Percentiles rank a stretch among this genome's conserved stretches.
These are phyloP conservation scores for Amazona ochrocephala DNA, from an alignment of 2,797 vertebrate genomes.

Conservation along the genomic window DNA sequence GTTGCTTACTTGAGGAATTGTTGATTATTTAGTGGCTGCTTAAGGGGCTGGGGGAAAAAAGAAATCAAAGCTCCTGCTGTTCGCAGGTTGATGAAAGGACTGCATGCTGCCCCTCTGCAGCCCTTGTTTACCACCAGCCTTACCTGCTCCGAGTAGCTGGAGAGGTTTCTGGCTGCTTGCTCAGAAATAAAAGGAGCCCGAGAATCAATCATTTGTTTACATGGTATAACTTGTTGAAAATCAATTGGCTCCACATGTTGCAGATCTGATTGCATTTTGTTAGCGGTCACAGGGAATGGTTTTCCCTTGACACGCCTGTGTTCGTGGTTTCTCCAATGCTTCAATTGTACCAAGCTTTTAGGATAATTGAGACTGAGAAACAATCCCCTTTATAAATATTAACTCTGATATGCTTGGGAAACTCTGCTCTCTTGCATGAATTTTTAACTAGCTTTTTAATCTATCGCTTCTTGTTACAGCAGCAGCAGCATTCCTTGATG, in stretches of 20 bases:
- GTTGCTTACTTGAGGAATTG: neutral
- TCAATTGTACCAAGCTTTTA: constrained; percentile 57
- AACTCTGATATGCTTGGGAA: constrained; percentile 79
- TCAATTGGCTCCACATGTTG: constrained; percentile 23
- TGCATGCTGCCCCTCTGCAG: neutral
- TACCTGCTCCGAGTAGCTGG: neutral
- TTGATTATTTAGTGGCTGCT: constrained; percentile 36
- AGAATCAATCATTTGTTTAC: constrained; percentile 36
- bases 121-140: neutral
- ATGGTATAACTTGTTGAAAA: constrained; percentile 15
- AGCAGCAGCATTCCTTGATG: constrained; percentile 46
- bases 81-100: constrained; percentile 15
- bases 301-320: constrained; percentile 10
- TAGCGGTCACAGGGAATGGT: constrained; percentile 11
- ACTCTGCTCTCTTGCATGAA: constrained; percentile 77
- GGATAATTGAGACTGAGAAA: constrained; percentile 78
- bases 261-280: constrained; percentile 28
- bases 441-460: constrained; percentile 81
- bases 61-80: constrained; percentile 39
- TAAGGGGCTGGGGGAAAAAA: neutral
- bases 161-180: neutral
- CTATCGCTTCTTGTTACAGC: constrained; percentile 67
- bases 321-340: constrained; percentile 16
- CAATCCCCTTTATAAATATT: constrained; percentile 81
- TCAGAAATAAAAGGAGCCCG: neutral